phyloP scores from a whole-genome alignment of 2,113 vertebrate species.

The Falco punctatus region DNA sequence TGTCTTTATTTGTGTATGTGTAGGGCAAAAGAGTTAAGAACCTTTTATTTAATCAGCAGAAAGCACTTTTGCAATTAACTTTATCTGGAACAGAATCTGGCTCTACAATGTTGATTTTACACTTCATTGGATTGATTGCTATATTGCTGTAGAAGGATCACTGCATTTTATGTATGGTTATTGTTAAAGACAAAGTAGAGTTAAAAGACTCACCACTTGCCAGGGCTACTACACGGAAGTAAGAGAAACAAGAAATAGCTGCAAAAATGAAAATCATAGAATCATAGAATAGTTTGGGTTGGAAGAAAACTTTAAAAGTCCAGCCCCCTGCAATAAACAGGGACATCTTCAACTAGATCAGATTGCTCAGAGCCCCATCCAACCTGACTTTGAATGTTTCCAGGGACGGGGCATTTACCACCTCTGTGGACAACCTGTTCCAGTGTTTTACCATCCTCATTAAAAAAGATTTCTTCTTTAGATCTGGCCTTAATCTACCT shows the following conservation, averaged over 20 bases:
- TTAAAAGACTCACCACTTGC: not conserved
- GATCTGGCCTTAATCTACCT: not conserved
- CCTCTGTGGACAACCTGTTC: not conserved
- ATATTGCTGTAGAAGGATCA: not conserved
- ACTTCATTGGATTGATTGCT: not conserved
- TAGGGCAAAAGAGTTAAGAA: not conserved
- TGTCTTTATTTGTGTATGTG: not conserved
- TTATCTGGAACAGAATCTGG: not conserved
- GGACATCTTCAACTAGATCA: not conserved
- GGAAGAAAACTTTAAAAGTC: not conserved
- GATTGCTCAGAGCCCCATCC: not conserved
- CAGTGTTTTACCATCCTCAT: no score
- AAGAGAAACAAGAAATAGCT: not conserved
- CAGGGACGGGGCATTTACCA: not conserved
- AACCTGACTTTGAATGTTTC: not conserved
- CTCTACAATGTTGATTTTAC: not conserved
- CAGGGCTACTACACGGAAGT: not conserved
- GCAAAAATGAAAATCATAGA: not conserved
- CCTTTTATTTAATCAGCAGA: not conserved
- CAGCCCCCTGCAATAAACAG: not conserved
- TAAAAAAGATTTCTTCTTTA: not conserved
- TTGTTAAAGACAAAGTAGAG: not conserved
- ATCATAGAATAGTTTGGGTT: no score
- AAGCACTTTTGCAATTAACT: not conserved
- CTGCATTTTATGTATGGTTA: not conserved